A percentile compares a stretch with the other conserved stretches of the same genome.
phyloP scores from a whole-genome alignment of 2,113 vertebrate genomes.

The Pangasianodon hypophthalmus region DNA sequence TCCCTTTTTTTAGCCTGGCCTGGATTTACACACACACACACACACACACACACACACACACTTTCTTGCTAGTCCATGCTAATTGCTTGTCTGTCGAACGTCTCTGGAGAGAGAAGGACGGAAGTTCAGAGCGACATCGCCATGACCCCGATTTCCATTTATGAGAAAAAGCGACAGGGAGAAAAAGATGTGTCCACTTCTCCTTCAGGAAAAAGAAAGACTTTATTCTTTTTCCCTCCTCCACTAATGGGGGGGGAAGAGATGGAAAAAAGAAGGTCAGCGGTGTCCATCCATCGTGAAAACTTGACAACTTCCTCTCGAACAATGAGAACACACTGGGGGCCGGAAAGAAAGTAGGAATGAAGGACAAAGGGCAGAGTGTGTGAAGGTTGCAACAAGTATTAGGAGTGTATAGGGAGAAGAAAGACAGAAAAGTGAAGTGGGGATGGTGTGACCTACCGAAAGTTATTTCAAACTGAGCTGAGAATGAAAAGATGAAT shows the following conservation, averaged over 20 bases:
- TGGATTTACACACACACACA: slow-evolving; percentile 21
- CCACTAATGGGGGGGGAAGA: neutral
- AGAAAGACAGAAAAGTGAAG: slow-evolving; percentile 50
- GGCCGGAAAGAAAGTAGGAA: neutral
- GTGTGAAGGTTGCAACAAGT: slow-evolving; percentile 17
- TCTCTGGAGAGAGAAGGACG: slow-evolving; percentile 65
- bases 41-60: slow-evolving; percentile 13
- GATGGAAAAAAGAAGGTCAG: neutral
- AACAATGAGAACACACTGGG: neutral
- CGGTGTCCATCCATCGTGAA: neutral
- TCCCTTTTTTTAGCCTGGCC: slow-evolving; percentile 20
- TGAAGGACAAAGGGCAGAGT: slow-evolving; percentile 12
- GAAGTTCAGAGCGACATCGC: slow-evolving; percentile 34
- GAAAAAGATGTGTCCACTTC: slow-evolving; percentile 16
- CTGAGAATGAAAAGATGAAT: slow-evolving; percentile 17
- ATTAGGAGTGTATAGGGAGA: neutral
- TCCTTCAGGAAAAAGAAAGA: neutral
- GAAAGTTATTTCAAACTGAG: neutral
- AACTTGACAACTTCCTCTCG: neutral
- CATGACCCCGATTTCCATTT: slow-evolving; percentile 38
- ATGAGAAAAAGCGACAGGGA: slow-evolving; percentile 1
- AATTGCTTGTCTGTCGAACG: slow-evolving; percentile 70
- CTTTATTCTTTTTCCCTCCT: neutral
- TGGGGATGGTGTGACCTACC: slow-evolving; percentile 37
- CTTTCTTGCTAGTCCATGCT: slow-evolving; percentile 62